Evolutionary conservation across 2,797 vertebrate genomes (phyloP).

Genomic region (Semaprochilodus insignis): DNA sequence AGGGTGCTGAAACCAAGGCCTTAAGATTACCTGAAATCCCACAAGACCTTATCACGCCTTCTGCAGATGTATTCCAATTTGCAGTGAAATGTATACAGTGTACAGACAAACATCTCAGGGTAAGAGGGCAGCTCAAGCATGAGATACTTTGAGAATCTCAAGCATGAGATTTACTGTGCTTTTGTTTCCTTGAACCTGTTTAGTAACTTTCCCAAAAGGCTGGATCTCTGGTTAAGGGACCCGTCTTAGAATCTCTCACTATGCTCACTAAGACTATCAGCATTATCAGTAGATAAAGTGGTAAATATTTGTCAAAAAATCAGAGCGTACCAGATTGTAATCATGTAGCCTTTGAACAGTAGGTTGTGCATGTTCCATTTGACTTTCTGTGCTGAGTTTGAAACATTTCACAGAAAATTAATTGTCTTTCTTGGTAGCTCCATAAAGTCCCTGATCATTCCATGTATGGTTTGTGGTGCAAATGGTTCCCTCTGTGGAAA

Average conservation of each 20-base stretch:
- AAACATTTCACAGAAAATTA: background rate
- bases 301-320: too few species aligned
- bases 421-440: background rate
- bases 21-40: background rate
- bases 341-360: background rate
- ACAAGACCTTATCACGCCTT: background rate
- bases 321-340: background rate
- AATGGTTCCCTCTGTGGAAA: conserved; percentile 7
- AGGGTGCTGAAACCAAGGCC: background rate
- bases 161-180: too few species aligned
- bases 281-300: too few species aligned
- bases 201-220: too few species aligned
- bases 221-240: too few species aligned
- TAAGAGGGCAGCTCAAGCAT: too few species aligned
- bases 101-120: too few species aligned
- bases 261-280: too few species aligned
- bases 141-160: too few species aligned
- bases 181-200: too few species aligned
- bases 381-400: background rate
- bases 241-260: too few species aligned
- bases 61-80: too few species aligned
- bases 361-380: background rate
- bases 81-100: background rate
- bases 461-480: conserved; percentile 35
- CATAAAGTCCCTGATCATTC: background rate